A percentile compares a stretch with the other conserved stretches of the same genome.
phyloP scores from a whole-genome alignment of 2,113 vertebrate genomes.

The Phrynosoma blainvillii region DNA sequence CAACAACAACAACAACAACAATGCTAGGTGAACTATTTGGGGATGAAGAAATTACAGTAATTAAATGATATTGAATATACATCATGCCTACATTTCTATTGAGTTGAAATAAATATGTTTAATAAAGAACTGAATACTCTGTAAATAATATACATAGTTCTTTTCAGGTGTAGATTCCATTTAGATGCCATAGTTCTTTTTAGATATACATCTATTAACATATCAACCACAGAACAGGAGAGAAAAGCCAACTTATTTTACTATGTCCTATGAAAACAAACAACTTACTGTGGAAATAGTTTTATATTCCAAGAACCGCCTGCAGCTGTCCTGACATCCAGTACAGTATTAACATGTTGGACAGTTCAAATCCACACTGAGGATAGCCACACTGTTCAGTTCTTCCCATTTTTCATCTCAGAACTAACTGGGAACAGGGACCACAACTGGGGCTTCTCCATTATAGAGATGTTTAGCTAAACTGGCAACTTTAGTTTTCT shows the following conservation, averaged over 20 bases:
- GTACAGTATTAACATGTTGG: conserved; percentile 28
- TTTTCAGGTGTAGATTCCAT: conserved; percentile 18
- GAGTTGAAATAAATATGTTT: conserved; percentile 29
- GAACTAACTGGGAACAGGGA: not conserved
- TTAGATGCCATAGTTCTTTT: conserved; percentile 28
- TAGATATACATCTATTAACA: conserved; percentile 10
- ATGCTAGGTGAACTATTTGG: not conserved
- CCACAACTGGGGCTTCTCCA: conserved; percentile 13
- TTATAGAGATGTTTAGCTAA: conserved; percentile 6
- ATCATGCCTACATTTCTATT: not conserved
- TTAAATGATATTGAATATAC: conserved; percentile 38
- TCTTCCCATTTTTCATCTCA: conserved; percentile 52
- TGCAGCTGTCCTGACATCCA: conserved; percentile 38
- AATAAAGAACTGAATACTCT: conserved; percentile 29
- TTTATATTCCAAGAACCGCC: conserved; percentile 51
- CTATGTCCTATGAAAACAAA: conserved; percentile 31
- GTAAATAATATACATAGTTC: conserved; percentile 34
- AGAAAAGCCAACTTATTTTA: conserved; percentile 16
- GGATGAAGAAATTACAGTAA: not conserved
- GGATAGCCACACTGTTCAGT: conserved; percentile 31
- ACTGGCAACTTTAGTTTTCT: conserved; percentile 9
- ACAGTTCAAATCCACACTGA: conserved; percentile 44
- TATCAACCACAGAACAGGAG: conserved; percentile 42
- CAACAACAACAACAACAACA: no score
- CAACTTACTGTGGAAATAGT: conserved; percentile 54